Base-by-base conservation (phyloP, 2,797 vertebrate species). In the Oryzias dopingdopingensis region DNA sequence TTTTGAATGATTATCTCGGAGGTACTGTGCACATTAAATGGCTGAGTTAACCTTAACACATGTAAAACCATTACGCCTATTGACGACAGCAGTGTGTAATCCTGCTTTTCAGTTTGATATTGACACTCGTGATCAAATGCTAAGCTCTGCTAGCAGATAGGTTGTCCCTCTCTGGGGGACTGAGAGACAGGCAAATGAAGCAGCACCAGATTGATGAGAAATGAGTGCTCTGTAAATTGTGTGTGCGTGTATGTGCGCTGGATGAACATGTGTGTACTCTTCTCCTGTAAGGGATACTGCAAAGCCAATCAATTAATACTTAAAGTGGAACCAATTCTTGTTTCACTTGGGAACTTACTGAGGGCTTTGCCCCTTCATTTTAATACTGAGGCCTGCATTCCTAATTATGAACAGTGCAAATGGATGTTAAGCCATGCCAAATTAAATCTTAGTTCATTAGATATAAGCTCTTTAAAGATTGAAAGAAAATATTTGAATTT, bases 401-500 rank as follows among this genome's bases (percentile, higher is more conserved):
- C 88, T 90, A 90, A 91, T 91, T 88, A 91, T 84, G 85, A 88
- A 84, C 85, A 88, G 81, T 85, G 87, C 86, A 89, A 91, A 89
- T 90, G 86, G 87, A 87, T 89, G 85, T 89, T 90, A 89, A 88
- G 87, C 89, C 89, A 90, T 88, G 87, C 83, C 87, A 90, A 90
- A 90, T 90, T 89, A 88, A 90, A 90, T 91, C 88, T 90, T 89
- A 90, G 88, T 88, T 89, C 89, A 88, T 91, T 90, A 90, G 86
- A 91, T 90, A 91, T 89, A 91, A 90, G 88, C 87, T 88, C 88
- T 90, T 90, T 88, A 90, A 90, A 90, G 86, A 89, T 91, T 89
- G 89, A 90, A 89, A 74, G 84, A 86, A 89, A 90, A 90, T 90
- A 88, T 90, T 89, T 88, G 86, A 86, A 88, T 91, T 88, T 91